These are phyloP conservation scores for Amphiprion clarkii DNA, from an alignment of 2,797 vertebrate species.

Conservation along the genomic window DNA sequence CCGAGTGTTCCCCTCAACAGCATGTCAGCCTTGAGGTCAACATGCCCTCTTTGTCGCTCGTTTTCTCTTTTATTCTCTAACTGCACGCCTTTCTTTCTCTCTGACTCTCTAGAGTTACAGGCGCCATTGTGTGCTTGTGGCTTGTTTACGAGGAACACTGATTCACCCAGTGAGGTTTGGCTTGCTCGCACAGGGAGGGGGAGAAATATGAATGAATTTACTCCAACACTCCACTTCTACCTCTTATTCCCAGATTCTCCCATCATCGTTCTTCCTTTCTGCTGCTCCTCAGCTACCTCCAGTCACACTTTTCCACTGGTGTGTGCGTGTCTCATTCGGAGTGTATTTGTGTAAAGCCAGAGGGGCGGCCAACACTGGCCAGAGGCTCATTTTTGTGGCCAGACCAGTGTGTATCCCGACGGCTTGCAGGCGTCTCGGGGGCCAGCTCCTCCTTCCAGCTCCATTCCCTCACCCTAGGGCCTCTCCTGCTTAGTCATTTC, in stretches of 20 bases:
- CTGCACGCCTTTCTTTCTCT: slow-evolving; percentile 53
- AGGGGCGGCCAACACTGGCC: slow-evolving; percentile 70
- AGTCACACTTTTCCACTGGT: slow-evolving; percentile 78
- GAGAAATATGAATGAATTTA: slow-evolving; percentile 82
- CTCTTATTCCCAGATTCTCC: slow-evolving; percentile 67
- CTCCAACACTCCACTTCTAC: slow-evolving; percentile 48
- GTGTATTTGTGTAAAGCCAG: slow-evolving; percentile 74
- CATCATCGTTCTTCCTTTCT: slow-evolving; percentile 66
- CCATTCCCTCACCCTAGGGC: slow-evolving; percentile 69
- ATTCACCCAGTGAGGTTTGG: slow-evolving; percentile 83
- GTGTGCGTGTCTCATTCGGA: slow-evolving; percentile 67
- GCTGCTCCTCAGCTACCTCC: slow-evolving; percentile 66
- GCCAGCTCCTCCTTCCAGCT: slow-evolving; percentile 73
- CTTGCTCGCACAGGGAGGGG: slow-evolving; percentile 36
- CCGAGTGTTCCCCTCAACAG: slow-evolving; percentile 35
- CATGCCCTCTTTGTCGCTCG: slow-evolving; percentile 33
- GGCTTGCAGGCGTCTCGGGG: slow-evolving; percentile 83
- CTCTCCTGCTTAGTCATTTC: slow-evolving; percentile 77
- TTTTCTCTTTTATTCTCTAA: slow-evolving; percentile 53
- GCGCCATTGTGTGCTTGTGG: slow-evolving; percentile 82
- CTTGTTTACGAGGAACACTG: slow-evolving; percentile 82
- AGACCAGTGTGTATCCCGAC: slow-evolving; percentile 81
- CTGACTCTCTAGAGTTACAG: slow-evolving; percentile 67
- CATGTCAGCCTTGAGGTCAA: slow-evolving; percentile 32
- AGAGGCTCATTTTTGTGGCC: slow-evolving; percentile 84